These are phyloP conservation scores for Synergus gifuensis DNA, from an alignment of 2,888 invertebrate species.

Conservation along the genomic window DNA sequence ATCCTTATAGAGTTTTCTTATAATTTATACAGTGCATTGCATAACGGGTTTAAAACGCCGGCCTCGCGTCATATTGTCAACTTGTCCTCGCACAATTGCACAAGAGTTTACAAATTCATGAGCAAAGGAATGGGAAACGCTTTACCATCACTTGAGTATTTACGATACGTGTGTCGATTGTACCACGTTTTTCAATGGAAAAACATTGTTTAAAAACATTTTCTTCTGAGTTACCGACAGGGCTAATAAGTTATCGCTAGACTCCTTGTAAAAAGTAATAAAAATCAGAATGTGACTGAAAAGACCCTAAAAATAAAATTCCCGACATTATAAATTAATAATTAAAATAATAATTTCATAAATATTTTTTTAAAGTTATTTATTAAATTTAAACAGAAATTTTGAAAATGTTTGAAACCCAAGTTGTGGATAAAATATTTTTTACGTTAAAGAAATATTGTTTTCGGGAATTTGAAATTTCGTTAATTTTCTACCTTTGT, in stretches of 20 bases:
- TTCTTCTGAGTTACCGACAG: no score
- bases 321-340: no score
- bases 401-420: no score
- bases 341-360: no score
- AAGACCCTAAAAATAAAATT: no score
- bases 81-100: constrained; percentile 22
- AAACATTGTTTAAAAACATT: background rate
- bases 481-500: no score
- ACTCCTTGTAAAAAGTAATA: background rate
- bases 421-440: no score
- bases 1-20: constrained; percentile 10
- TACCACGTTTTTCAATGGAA: background rate
- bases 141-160: background rate
- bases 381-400: no score
- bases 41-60: background rate
- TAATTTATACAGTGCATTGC: constrained; percentile 30
- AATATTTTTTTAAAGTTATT: no score
- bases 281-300: background rate
- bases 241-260: background rate
- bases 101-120: constrained; percentile 21
- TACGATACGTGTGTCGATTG: background rate
- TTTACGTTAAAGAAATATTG: no score
- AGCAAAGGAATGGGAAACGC: constrained; percentile 8
- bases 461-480: no score
- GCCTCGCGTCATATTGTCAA: constrained; percentile 18